These are phyloP conservation scores for Deroptyus accipitrinus DNA, from an alignment of 2,113 vertebrate genomes.

Conservation along the genomic window DNA sequence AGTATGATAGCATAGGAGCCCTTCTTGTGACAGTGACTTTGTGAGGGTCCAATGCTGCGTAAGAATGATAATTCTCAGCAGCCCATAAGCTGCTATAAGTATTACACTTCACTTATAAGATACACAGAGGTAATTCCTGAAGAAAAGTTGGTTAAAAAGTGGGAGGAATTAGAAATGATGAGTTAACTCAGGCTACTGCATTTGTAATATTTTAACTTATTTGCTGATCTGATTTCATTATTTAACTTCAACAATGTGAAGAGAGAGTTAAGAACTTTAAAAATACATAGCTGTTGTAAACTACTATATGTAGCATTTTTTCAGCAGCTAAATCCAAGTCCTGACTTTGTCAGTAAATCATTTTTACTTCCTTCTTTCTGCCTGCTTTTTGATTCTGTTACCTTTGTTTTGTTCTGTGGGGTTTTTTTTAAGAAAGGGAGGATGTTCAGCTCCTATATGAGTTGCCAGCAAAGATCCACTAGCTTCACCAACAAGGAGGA, in stretches of 20 bases:
- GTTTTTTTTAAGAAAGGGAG: neutral
- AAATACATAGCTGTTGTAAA: neutral
- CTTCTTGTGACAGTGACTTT: neutral
- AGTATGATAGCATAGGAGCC: neutral
- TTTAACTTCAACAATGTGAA: neutral
- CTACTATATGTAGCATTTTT: neutral
- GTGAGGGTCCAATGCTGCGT: rapidly evolving
- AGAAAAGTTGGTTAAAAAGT: neutral
- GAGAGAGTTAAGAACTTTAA: neutral
- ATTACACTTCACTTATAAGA: neutral
- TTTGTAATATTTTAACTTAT: neutral
- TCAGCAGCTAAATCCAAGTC: neutral
- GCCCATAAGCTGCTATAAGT: neutral
- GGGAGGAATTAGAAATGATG: neutral
- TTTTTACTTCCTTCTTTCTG: neutral
- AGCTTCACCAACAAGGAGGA: neutral
- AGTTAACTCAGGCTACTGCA: neutral
- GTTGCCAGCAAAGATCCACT: neutral
- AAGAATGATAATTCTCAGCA: neutral
- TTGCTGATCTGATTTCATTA: neutral
- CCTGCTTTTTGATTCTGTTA: neutral
- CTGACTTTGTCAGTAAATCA: neutral
- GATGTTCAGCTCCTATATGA: neutral
- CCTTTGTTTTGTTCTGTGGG: neutral
- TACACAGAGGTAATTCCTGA: neutral